These are phyloP conservation scores for Porites lobata DNA, from an alignment of 92 coral and sea anemone genomes.

Conservation along the genomic window DNA sequence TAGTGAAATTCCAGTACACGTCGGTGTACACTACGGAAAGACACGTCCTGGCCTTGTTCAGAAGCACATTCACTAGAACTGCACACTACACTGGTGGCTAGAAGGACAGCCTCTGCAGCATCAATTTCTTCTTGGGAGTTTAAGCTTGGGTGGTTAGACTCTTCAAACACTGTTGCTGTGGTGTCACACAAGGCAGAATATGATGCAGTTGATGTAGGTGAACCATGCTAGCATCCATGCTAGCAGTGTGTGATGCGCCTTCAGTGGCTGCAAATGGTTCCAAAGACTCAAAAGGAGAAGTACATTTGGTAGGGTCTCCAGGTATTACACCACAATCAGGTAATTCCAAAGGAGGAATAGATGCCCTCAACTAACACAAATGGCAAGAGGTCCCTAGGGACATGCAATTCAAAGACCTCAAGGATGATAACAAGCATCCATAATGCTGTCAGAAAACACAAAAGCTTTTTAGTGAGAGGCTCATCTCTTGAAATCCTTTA, in stretches of 20 bases:
- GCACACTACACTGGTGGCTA: background rate
- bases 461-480: slow-evolving; percentile 44
- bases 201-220: background rate
- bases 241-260: background rate
- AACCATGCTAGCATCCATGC: background rate
- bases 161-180: background rate
- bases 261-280: slow-evolving; percentile 11
- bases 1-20: background rate
- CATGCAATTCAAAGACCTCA: slow-evolving; percentile 66
- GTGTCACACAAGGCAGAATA: background rate
- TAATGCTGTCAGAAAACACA: slow-evolving; percentile 39
- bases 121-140: slow-evolving; percentile 37
- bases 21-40: slow-evolving; percentile 54
- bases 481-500: slow-evolving; percentile 64
- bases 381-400: slow-evolving; percentile 62
- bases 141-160: background rate
- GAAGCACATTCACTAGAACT: slow-evolving; percentile 1
- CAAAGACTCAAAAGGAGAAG: slow-evolving; percentile 16
- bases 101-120: slow-evolving; percentile 55
- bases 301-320: slow-evolving; percentile 27
- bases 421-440: slow-evolving; percentile 64
- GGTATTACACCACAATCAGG: background rate
- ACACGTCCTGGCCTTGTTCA: slow-evolving; percentile 38
- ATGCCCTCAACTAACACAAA: slow-evolving; percentile 12
- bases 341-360: background rate